Evolutionary conservation across 2,888 invertebrate genomes (phyloP).

Genomic region (Drosophila subsilvestris): DNA sequence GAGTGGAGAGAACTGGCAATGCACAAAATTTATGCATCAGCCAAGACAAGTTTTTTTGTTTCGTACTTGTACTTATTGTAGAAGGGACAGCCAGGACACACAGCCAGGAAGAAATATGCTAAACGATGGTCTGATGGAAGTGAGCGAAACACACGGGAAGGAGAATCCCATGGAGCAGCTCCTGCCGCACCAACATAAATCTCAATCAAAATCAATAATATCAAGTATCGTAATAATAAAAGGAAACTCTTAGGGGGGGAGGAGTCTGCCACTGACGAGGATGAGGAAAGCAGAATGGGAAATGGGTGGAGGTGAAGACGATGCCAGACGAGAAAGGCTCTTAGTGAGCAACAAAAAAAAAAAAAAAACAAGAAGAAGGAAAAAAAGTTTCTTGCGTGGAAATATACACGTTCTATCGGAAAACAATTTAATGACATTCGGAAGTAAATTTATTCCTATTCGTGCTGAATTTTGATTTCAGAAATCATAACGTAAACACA

Average conservation of each 20-base stretch:
- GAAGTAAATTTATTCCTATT: slow-evolving; percentile 82
- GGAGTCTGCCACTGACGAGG: slow-evolving; percentile 30
- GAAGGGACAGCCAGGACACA: slow-evolving; percentile 3
- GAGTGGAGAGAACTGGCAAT: slow-evolving; percentile 27
- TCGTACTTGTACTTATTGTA: not conserved
- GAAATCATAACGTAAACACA: slow-evolving; percentile 79
- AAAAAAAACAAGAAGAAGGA: not conserved
- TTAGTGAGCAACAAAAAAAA: slow-evolving; percentile 32
- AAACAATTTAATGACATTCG: slow-evolving; percentile 83
- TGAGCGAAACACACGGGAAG: slow-evolving; percentile 3
- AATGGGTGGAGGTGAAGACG: slow-evolving; percentile 1
- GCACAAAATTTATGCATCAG: slow-evolving; percentile 62
- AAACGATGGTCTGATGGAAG: slow-evolving; percentile 48
- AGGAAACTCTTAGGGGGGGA: slow-evolving; percentile 60
- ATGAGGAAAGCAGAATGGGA: not conserved
- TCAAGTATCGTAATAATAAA: slow-evolving; percentile 77
- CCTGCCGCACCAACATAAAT: slow-evolving; percentile 63
- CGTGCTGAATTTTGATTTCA: slow-evolving; percentile 82
- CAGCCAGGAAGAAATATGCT: slow-evolving; percentile 55
- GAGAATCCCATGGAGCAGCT: slow-evolving; percentile 13
- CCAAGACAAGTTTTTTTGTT: slow-evolving; percentile 41
- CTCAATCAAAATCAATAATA: slow-evolving; percentile 81
- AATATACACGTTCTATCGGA: slow-evolving; percentile 82
- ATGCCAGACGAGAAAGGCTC: slow-evolving; percentile 30
- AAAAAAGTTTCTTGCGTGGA: slow-evolving; percentile 68